These are phyloP conservation scores for Lepisosteus oculatus DNA, from an alignment of 2,113 vertebrate species.

Conservation along the genomic window DNA sequence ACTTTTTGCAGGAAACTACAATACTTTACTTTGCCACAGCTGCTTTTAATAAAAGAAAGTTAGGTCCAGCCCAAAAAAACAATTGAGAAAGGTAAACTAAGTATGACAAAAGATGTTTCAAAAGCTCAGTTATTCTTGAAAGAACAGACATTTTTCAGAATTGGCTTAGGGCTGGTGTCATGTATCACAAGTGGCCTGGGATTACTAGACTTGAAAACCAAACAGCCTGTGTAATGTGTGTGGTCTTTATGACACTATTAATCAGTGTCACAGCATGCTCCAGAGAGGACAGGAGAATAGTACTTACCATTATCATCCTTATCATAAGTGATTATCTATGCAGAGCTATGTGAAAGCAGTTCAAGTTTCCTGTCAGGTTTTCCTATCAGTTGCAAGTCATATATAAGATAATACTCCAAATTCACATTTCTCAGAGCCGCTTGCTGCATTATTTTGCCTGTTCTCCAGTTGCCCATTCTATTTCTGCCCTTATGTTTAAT, in stretches of 20 bases:
- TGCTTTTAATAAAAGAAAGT: too few relatives aligned
- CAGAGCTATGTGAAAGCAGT: background rate
- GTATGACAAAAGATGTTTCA: background rate
- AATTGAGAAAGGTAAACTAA: background rate
- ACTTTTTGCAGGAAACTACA: too few relatives aligned
- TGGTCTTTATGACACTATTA: conserved; percentile 42
- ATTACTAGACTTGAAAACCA: conserved; percentile 10
- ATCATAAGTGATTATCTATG: conserved; percentile 12
- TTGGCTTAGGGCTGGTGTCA: conserved; percentile 11
- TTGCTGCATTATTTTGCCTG: background rate
- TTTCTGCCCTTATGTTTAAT: too few relatives aligned
- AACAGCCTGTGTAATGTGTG: conserved; percentile 26
- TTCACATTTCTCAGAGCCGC: background rate
- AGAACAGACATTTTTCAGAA: background rate
- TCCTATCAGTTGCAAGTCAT: background rate
- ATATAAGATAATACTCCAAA: conserved; percentile 4
- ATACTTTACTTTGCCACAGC: too few relatives aligned
- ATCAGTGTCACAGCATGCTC: conserved; percentile 28
- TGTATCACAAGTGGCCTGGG: conserved; percentile 16
- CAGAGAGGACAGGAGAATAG: background rate
- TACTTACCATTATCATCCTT: background rate
- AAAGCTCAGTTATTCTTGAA: background rate
- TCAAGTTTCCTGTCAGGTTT: conserved; percentile 6
- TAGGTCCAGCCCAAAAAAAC: too few relatives aligned
- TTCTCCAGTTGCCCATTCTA: too few relatives aligned